Percentiles rank a stretch among this genome's conserved stretches.
phyloP scores from a whole-genome alignment of 2,888 invertebrate genomes.

The Hirtodrosophila trivittata region DNA sequence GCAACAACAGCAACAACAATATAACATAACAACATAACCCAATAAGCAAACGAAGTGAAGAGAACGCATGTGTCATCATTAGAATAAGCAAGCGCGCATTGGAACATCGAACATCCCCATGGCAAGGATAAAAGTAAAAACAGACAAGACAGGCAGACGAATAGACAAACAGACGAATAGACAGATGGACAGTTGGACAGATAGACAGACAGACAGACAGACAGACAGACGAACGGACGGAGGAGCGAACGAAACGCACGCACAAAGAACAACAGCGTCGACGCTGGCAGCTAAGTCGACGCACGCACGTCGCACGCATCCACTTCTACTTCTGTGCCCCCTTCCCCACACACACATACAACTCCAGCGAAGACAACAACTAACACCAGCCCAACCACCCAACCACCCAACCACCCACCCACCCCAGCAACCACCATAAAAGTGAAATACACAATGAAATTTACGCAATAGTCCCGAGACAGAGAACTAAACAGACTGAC shows the following conservation, averaged over 20 bases:
- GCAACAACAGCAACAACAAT: conserved; percentile 6
- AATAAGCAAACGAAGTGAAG: conserved; percentile 45
- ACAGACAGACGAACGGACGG: conserved; percentile 7
- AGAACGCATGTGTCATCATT: conserved; percentile 77
- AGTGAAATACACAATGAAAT: conserved; percentile 78
- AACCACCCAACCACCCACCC: neutral
- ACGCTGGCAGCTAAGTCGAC: conserved; percentile 42
- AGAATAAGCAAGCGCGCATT: conserved; percentile 59
- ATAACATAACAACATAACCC: conserved; percentile 48
- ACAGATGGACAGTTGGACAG: conserved; percentile 10
- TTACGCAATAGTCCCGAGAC: conserved; percentile 69
- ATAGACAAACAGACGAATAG: conserved; percentile 10
- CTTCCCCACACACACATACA: conserved; percentile 12
- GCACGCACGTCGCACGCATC: conserved; percentile 61
- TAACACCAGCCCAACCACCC: conserved; percentile 13
- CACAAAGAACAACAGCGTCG: conserved; percentile 62
- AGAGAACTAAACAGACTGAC: conserved; percentile 66
- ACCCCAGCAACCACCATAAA: conserved; percentile 66
- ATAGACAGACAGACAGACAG: conserved; percentile 19
- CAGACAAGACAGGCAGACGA: conserved; percentile 20
- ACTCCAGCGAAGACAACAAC: neutral
- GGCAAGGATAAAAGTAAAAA: conserved; percentile 57
- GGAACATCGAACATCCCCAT: conserved; percentile 60
- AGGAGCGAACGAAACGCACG: conserved; percentile 28
- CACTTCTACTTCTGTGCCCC: conserved; percentile 22